Evolutionary conservation across 1,140 invertebrate genomes (phyloP).

Genomic region (Pseudomyrmex concolor): DNA sequence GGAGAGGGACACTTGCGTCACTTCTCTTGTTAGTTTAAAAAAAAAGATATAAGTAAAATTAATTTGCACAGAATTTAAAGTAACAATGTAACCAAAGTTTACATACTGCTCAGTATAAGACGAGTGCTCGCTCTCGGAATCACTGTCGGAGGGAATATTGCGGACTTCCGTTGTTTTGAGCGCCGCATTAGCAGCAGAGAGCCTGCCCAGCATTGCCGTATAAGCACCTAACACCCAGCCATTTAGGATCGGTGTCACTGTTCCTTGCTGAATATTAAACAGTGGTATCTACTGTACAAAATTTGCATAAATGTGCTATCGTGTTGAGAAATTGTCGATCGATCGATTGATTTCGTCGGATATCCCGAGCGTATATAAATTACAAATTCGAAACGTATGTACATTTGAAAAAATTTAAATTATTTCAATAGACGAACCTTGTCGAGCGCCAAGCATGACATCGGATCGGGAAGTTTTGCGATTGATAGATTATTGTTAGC

Average conservation of each 20-base stretch:
- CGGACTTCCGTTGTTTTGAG: conserved; percentile 80
- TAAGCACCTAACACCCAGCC: conserved; percentile 83
- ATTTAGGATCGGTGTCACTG: conserved; percentile 80
- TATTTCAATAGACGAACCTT: conserved; percentile 72
- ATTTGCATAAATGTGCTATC: no score
- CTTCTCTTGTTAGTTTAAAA: no score
- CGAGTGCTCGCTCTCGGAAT: conserved; percentile 82
- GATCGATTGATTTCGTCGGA: conserved; percentile 2
- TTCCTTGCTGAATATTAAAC: conserved; percentile 75
- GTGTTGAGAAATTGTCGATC: no score
- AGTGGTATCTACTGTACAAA: no score
- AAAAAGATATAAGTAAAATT: no score
- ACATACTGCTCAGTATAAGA: conserved; percentile 80
- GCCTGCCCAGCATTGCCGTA: conserved; percentile 83
- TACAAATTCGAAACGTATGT: not conserved
- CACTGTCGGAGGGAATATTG: conserved; percentile 81
- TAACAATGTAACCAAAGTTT: not conserved
- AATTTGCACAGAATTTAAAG: no score
- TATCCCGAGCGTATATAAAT: not conserved
- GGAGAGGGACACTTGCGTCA: no score
- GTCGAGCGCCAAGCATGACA: conserved; percentile 80
- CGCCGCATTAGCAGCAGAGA: conserved; percentile 83
- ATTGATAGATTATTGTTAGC: conserved; percentile 80
- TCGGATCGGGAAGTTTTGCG: conserved; percentile 76
- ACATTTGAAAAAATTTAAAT: not conserved